Evolutionary conservation across 2,888 invertebrate species (phyloP), one percentile per base, ranked within the genome.

Genomic region (Galerucella calmariensis): DNA sequence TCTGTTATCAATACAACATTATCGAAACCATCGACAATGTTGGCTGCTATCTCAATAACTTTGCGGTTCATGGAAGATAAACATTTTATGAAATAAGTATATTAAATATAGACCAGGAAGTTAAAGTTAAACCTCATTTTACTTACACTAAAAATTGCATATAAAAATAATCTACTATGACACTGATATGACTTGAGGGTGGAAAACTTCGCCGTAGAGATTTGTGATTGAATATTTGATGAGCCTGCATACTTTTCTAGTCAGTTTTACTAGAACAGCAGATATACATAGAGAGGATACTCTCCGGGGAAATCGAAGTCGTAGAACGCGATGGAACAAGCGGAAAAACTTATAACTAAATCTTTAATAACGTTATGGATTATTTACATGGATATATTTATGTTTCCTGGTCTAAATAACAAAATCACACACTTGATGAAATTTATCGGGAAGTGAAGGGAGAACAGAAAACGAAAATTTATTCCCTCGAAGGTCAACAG

Each of bases 371-470:
- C 8, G 35, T 35, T 8, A 8, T 6, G 8, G 5, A 35, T 8
- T 35, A 35, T 35, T 35, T 35, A 14, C 51, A n/a, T 51, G 14
- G 4, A 14, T n/a, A n/a, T 51, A 51, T n/a, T n/a, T 27, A 2
- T 51, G n/a, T 51, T 51, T 1, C 41, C 35, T 41, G 62, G 41
- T 41, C 62, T 62, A 41, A 62, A 35, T 35, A 35, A 41, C n/a
- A 48, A 72, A 66, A 68, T 74, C 59, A 66, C 56, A 59, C 59
- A 70, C 70, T 51, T 27, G 72, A 63, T 63, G 46, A 65, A 71
- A 66, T 58, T 65, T 66, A 71, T 71, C 65, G 66, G 71, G 53
- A 71, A 71, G 66, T 58, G 65, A 58, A 51, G 35, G 51, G 62
- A 62, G 69, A 69, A 69, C 61, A n/a, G 48, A 70, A 61, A 65